Evolutionary conservation across 2,113 vertebrate species (phyloP).

Genomic region (Oncorhynchus clarkii): DNA sequence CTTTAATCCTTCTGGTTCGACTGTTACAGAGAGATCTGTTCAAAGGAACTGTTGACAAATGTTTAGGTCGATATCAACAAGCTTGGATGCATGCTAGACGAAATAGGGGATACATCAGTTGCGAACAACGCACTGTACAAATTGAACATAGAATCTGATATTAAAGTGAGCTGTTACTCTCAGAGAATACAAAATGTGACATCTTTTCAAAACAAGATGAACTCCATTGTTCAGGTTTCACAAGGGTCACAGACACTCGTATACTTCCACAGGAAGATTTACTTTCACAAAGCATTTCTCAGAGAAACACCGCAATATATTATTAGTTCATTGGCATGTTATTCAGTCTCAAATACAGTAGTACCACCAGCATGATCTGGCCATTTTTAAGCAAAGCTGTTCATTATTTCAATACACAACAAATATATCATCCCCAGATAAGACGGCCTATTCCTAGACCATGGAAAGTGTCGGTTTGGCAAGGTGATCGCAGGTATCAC

Average conservation of each 20-base stretch:
- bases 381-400: too few species aligned
- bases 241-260: background rate
- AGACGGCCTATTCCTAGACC: too few species aligned
- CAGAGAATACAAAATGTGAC: background rate
- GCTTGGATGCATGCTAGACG: background rate
- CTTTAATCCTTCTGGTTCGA: too few species aligned
- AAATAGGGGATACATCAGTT: slow-evolving; percentile 6
- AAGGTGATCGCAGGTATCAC: too few species aligned
- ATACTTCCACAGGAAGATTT: slow-evolving; percentile 68
- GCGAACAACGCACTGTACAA: slow-evolving; percentile 2
- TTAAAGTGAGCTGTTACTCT: background rate
- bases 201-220: background rate
- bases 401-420: too few species aligned
- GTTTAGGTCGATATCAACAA: too few species aligned
- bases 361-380: background rate
- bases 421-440: too few species aligned
- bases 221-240: background rate
- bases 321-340: slow-evolving; percentile 5
- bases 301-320: background rate
- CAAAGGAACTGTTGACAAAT: too few species aligned
- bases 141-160: background rate
- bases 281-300: slow-evolving; percentile 2
- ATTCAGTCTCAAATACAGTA: slow-evolving; percentile 13
- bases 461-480: too few species aligned
- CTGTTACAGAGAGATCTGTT: too few species aligned